Evolutionary conservation across 2,888 invertebrate genomes (phyloP).

Genomic region (Sycophila texana): DNA sequence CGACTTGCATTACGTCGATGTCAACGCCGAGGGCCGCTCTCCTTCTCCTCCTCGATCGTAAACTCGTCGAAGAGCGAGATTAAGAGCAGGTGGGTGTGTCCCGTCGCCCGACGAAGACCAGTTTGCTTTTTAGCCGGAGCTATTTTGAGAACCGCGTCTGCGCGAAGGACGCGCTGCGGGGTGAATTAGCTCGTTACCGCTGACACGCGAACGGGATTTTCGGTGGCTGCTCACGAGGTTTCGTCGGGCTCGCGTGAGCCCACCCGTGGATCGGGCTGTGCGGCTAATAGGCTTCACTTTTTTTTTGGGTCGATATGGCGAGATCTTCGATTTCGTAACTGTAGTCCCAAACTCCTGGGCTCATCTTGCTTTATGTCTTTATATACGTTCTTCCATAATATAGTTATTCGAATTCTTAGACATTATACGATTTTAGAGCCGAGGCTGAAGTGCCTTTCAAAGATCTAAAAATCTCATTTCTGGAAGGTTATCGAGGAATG

Average conservation of each 20-base stretch:
- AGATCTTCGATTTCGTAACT: too few species aligned
- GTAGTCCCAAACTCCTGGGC: too few species aligned
- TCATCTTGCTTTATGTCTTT: too few species aligned
- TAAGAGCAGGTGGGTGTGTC: constrained; percentile 62
- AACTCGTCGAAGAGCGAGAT: constrained; percentile 41
- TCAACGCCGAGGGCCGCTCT: too few species aligned
- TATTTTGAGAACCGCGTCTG: constrained; percentile 23
- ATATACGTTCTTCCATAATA: too few species aligned
- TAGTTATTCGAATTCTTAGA: too few species aligned
- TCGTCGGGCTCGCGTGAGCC: not conserved
- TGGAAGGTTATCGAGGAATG: too few species aligned
- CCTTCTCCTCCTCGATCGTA: not conserved
- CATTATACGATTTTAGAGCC: too few species aligned
- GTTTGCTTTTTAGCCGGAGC: constrained; percentile 42
- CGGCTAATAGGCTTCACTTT: not conserved
- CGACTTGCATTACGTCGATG: too few species aligned
- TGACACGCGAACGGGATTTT: not conserved
- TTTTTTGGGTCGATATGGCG: too few species aligned
- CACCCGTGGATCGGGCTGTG: not conserved
- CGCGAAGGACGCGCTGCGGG: not conserved
- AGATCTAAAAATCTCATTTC: too few species aligned
- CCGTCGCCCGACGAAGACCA: constrained; percentile 55
- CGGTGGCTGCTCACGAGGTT: not conserved
- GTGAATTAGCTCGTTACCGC: not conserved
- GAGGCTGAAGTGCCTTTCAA: too few species aligned